Conservation (phyloP, 2,888 invertebrate genomes). For the Papilio protenor region DNA sequence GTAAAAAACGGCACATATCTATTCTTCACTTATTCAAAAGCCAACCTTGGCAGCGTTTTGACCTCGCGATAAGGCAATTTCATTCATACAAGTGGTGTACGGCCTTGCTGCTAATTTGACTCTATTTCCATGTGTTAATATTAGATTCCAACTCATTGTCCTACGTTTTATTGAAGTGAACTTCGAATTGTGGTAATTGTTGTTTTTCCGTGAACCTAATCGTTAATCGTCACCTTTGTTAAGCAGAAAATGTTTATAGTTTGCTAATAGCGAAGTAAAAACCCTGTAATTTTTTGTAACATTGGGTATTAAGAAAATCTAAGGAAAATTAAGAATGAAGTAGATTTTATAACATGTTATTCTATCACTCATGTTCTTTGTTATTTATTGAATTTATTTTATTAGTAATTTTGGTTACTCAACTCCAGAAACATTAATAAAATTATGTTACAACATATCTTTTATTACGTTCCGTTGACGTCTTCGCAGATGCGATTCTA, state of each 20-base stretch:
- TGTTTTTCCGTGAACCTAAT: neutral
- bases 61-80: slow-evolving; percentile 61
- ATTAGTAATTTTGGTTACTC: too few relatives aligned
- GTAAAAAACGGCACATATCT: slow-evolving; percentile 1
- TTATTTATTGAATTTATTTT: neutral
- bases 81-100: slow-evolving; percentile 54
- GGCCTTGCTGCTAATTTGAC: slow-evolving; percentile 62
- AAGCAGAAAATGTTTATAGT: neutral
- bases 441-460: too few relatives aligned
- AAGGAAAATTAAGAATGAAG: neutral
- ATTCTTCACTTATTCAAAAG: slow-evolving; percentile 36
- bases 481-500: neutral
- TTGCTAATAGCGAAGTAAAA: neutral
- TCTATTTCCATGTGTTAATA: slow-evolving; percentile 57
- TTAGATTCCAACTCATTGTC: slow-evolving; percentile 40
- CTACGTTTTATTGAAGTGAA: neutral
- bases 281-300: neutral
- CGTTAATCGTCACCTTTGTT: neutral
- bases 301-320: neutral
- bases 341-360: too few relatives aligned
- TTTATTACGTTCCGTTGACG: neutral
- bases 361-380: neutral
- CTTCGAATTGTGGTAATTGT: neutral
- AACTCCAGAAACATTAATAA: too few relatives aligned
- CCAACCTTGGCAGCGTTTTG: slow-evolving; percentile 46